Evolutionary conservation across 2,797 vertebrate genomes (phyloP), one percentile per base, ranked within the genome.

Genomic region (Parambassis ranga): DNA sequence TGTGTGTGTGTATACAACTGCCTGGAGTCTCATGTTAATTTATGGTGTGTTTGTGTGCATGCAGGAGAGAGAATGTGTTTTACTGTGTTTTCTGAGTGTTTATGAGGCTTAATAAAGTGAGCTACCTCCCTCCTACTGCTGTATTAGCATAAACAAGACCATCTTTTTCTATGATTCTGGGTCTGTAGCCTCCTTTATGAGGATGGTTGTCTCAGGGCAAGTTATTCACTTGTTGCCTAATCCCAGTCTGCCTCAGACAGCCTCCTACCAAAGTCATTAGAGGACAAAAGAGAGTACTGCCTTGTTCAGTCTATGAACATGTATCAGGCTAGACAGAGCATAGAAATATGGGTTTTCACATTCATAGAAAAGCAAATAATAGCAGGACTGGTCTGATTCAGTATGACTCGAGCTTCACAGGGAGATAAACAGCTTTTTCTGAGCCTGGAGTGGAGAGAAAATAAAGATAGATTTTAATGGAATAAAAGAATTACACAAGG

Each of bases 191-290:
- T 64, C n/a, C 46, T 30, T 52, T 55, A 15, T 24, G 36, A 73
- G 62, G 23, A 67, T n/a, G n/a, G n/a, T n/a, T n/a, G 51, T 69
- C 43, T 61, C 32, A 53, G 48, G 51, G 75, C 59, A 72, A 73
- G 51, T 47, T 14, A 58, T 71, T 79, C 26, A 42, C 46, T 38
- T 46, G 53, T 56, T 59, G 63, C 46, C 49, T 62, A 10, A 78
- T 57, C 36, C 35, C 44, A 56, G 68, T 66, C 47, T 59, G 36
- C 57, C 46, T 3, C 8, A 65, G 22, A 83, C 35, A 18, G 32
- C 46, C 72, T 46, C 59, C 53, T 55, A 65, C 57, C 46, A 60
- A 51, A 72, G 52, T 58, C 30, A 68, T 42, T 1, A 38, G 37
- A 55, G 48, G 41, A 46, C 39, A 46, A 35, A 44, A 64, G 37